These are phyloP conservation scores for Diarsia rubi DNA, from an alignment of 2,888 invertebrate genomes.

Conservation along the genomic window DNA sequence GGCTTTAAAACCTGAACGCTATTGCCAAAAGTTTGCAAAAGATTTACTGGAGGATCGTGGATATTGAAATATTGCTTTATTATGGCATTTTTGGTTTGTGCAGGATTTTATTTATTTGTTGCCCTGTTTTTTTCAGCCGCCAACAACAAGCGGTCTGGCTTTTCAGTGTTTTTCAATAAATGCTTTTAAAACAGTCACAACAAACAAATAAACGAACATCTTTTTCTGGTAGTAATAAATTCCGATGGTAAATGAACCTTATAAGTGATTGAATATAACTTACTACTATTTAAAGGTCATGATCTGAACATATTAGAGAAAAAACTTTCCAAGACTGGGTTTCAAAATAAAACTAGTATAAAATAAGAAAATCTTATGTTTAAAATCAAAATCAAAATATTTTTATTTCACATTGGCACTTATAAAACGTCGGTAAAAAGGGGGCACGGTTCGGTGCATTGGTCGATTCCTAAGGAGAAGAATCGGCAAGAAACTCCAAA, in stretches of 20 bases:
- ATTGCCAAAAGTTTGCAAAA: constrained; percentile 80
- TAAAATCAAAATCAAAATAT: too few relatives aligned
- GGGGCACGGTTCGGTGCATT: too few relatives aligned
- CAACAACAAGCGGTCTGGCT: background rate
- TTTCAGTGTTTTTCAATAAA: constrained; percentile 16
- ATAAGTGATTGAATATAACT: background rate
- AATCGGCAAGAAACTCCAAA: too few relatives aligned
- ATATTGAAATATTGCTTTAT: constrained; percentile 74
- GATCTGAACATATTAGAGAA: background rate
- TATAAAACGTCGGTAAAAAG: too few relatives aligned
- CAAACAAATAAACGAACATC: too few relatives aligned
- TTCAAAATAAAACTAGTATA: background rate
- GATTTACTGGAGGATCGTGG: constrained; percentile 75
- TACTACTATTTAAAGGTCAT: background rate
- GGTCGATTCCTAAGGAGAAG: too few relatives aligned
- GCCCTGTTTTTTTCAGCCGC: constrained; percentile 17
- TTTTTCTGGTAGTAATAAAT: background rate
- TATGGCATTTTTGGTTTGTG: constrained; percentile 60
- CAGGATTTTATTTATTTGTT: constrained; percentile 54
- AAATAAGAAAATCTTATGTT: too few relatives aligned
- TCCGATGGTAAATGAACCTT: background rate
- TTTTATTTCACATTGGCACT: too few relatives aligned
- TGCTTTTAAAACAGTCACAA: background rate
- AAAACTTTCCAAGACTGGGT: background rate
- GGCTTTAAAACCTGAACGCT: constrained; percentile 76